Conservation (phyloP, 1,140 invertebrate species). For the Nomia melanderi region DNA sequence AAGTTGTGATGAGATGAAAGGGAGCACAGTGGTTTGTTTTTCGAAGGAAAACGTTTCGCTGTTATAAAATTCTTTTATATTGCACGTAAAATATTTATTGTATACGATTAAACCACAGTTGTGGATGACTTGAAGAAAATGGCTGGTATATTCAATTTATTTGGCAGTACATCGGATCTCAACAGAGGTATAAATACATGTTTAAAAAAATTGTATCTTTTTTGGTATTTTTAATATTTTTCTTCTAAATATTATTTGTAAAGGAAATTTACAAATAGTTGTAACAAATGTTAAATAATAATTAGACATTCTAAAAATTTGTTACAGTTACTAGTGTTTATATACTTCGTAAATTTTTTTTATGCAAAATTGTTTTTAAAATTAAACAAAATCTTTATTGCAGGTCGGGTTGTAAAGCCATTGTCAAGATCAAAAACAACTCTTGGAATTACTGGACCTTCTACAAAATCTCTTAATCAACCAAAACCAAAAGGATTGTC, state of each 20-base stretch:
- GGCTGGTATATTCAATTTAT: constrained; percentile 68
- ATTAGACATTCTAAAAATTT: too few relatives aligned
- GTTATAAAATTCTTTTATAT: not conserved
- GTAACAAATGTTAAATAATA: too few relatives aligned
- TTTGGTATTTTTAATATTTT: not conserved
- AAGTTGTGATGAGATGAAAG: not conserved
- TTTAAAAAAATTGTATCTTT: not conserved
- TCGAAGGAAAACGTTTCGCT: not conserved
- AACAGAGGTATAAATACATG: constrained; percentile 33
- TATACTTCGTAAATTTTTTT: constrained; percentile 7
- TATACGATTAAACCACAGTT: not conserved
- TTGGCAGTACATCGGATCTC: constrained; percentile 25
- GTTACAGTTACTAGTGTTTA: too few relatives aligned
- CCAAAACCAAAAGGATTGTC: constrained; percentile 66
- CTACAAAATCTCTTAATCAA: constrained; percentile 32
- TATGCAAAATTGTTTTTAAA: not conserved
- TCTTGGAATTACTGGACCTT: constrained; percentile 14
- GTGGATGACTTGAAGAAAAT: constrained; percentile 49
- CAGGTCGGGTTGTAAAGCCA: constrained; percentile 26
- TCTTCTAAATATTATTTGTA: constrained; percentile 2
- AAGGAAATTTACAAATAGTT: too few relatives aligned
- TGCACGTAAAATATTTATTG: not conserved
- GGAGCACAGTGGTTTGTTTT: not conserved
- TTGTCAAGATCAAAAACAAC: constrained; percentile 34
- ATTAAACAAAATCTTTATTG: constrained; percentile 11